A percentile compares a stretch with the other conserved stretches of the same genome.
phyloP scores from a whole-genome alignment of 1,140 invertebrate species.

The Megalonaias nervosa region DNA sequence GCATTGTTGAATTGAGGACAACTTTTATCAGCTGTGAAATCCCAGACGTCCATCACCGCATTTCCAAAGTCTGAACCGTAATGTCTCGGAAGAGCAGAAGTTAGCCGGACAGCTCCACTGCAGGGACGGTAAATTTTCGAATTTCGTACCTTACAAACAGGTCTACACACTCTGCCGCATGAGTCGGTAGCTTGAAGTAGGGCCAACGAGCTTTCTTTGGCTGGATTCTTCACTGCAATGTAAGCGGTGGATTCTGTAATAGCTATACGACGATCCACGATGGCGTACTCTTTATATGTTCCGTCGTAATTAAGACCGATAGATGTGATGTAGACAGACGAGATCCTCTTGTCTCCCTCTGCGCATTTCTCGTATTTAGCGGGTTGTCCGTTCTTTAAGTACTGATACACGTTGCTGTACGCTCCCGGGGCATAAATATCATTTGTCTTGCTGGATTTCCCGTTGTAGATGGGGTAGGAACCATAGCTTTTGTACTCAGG shows the following conservation, averaged over 20 bases:
- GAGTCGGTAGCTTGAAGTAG: constrained; percentile 21
- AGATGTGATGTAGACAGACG: constrained; percentile 54
- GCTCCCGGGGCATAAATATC: constrained; percentile 56
- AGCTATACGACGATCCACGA: constrained; percentile 51
- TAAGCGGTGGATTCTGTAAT: constrained; percentile 55
- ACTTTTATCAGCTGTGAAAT: not conserved
- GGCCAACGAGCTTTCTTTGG: constrained; percentile 35
- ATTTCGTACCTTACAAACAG: too few relatives aligned
- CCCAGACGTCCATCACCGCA: too few relatives aligned
- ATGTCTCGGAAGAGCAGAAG: too few relatives aligned
- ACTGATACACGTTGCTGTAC: constrained; percentile 32
- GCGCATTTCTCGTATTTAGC: constrained; percentile 37
- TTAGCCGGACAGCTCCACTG: too few relatives aligned
- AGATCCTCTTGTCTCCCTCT: constrained; percentile 31
- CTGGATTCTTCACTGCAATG: constrained; percentile 51
- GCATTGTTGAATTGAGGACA: too few relatives aligned
- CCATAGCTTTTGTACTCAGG: constrained; percentile 48
- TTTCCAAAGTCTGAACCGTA: too few relatives aligned
- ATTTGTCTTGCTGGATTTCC: constrained; percentile 24
- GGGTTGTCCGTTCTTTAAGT: constrained; percentile 26
- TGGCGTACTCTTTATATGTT: constrained; percentile 39
- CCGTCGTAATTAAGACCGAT: constrained; percentile 61
- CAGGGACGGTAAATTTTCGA: too few relatives aligned
- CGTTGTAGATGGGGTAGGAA: constrained; percentile 52
- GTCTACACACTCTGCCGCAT: too few relatives aligned